Percentiles rank a stretch among this genome's conserved stretches.
phyloP scores from a whole-genome alignment of 2,888 invertebrate genomes.

The Apodemia hepburni region DNA sequence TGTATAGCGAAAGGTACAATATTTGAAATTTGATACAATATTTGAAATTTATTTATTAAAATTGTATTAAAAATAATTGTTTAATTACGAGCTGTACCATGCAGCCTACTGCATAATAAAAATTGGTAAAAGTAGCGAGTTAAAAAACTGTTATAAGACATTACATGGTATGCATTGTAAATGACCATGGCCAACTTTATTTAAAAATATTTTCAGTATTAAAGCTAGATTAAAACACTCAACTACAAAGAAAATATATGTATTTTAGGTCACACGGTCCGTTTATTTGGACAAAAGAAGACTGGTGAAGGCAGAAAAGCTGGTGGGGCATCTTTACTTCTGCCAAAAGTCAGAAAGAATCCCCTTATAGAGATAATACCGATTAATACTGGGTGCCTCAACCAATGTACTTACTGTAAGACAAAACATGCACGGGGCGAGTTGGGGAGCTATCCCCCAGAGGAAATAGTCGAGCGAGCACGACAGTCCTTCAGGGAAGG shows the following conservation, averaged over 20 bases:
- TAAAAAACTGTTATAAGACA: too few relatives aligned
- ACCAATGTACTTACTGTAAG: constrained; percentile 99
- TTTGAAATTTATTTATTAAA: too few relatives aligned
- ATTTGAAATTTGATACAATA: too few relatives aligned
- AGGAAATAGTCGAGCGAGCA: constrained; percentile 93
- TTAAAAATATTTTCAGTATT: too few relatives aligned
- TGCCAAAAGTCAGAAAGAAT: constrained; percentile 97
- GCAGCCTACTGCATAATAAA: too few relatives aligned
- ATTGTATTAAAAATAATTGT: too few relatives aligned
- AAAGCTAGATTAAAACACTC: too few relatives aligned
- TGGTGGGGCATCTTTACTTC: constrained; percentile 91
- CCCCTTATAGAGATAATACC: constrained; percentile 98
- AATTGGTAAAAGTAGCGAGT: too few relatives aligned
- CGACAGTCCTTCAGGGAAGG: constrained; percentile 94
- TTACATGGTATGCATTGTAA: too few relatives aligned
- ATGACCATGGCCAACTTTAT: too few relatives aligned
- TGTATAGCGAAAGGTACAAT: too few relatives aligned
- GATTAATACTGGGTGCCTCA: constrained; percentile 97
- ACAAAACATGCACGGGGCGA: constrained; percentile 98
- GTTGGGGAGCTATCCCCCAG: constrained; percentile 94
- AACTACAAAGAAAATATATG: not conserved
- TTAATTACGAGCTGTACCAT: too few relatives aligned
- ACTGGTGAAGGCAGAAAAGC: constrained; percentile 88
- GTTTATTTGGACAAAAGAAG: constrained; percentile 88
- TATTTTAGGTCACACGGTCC: constrained; percentile 84